Conservation (phyloP, 2,113 vertebrate species). For the Nyctereutes procyonoides region DNA sequence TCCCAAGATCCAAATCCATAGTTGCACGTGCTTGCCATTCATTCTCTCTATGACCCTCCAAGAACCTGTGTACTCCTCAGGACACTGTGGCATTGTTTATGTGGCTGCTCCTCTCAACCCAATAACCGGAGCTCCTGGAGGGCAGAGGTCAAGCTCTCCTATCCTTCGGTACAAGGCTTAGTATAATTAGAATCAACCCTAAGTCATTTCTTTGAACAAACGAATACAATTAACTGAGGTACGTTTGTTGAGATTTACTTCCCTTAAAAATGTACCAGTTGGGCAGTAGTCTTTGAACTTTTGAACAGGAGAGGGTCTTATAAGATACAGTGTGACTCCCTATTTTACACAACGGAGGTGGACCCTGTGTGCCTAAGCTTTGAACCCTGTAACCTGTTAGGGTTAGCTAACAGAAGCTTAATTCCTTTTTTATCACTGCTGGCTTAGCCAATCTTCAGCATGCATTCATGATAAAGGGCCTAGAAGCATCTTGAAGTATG, state of each 20-base stretch:
- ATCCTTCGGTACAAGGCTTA: neutral
- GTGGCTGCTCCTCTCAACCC: neutral
- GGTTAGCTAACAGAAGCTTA: neutral
- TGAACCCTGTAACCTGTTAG: neutral
- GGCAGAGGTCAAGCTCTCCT: neutral
- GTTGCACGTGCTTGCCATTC: neutral
- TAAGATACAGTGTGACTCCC: neutral
- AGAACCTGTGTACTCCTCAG: neutral
- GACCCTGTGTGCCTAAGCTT: neutral
- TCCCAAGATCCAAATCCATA: neutral
- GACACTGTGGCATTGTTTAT: neutral
- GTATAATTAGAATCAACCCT: neutral
- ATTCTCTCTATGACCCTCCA: neutral
- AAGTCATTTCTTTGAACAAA: neutral
- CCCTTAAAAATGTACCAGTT: neutral
- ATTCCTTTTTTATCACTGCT: neutral
- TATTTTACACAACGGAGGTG: neutral
- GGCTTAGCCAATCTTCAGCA: neutral
- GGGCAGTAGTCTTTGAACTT: neutral
- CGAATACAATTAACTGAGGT: neutral
- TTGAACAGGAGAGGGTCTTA: neutral
- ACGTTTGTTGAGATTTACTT: neutral
- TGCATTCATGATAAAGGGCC: neutral
- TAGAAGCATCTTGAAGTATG: neutral
- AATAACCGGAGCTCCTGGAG: neutral